A percentile compares a stretch with the other conserved stretches of the same genome.
These are phyloP conservation scores for Drosophila carrolli DNA, from an alignment of 1,140 invertebrate species.

Conservation along the genomic window DNA sequence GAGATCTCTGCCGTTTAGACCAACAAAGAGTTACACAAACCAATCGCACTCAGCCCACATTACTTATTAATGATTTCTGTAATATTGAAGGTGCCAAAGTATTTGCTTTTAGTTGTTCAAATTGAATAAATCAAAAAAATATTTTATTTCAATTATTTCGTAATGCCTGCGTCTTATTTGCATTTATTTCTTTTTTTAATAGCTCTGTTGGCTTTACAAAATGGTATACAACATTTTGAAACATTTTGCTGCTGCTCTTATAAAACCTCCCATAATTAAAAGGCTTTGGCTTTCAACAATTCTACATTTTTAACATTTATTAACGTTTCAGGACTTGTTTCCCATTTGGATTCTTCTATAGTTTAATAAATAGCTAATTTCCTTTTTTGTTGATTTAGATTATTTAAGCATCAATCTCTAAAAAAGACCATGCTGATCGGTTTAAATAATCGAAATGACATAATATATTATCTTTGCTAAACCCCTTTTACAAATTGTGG, in stretches of 20 bases:
- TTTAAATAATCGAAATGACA: constrained; percentile 14
- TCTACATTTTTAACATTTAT: too few species aligned
- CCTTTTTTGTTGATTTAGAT: neutral
- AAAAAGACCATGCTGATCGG: constrained; percentile 23
- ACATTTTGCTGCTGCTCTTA: too few species aligned
- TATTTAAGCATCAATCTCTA: constrained; percentile 1
- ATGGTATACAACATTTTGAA: too few species aligned
- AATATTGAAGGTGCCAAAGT: constrained; percentile 77
- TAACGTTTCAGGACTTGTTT: too few species aligned
- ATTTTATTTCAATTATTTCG: constrained; percentile 50
- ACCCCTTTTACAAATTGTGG: constrained; percentile 54
- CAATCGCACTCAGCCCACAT: constrained; percentile 26
- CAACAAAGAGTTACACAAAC: constrained; percentile 15
- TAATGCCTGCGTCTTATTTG: constrained; percentile 27
- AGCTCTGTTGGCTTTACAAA: too few species aligned
- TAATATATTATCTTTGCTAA: constrained; percentile 48
- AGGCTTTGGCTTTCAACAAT: too few species aligned
- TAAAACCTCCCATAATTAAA: too few species aligned
- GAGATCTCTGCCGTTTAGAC: constrained; percentile 18
- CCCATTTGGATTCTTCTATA: too few species aligned
- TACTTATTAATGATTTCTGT: constrained; percentile 34
- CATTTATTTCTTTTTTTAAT: constrained; percentile 2
- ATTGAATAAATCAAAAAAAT: constrained; percentile 60
- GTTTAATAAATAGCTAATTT: neutral
- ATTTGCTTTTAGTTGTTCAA: constrained; percentile 77